Conservation (phyloP, 2,888 invertebrate species). For the Odontocolon sp. region DNA sequence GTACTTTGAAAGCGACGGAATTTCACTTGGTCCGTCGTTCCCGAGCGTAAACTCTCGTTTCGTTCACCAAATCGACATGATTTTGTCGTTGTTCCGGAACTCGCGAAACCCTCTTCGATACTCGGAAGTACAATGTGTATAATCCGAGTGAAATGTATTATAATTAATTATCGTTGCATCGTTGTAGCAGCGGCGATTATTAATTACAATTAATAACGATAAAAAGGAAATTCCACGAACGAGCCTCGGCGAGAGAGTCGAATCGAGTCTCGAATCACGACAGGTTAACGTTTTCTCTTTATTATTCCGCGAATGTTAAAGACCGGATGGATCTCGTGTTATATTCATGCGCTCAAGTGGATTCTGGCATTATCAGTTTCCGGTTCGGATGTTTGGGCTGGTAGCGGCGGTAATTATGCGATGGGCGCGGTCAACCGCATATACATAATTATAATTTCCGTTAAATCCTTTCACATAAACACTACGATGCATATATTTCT, state of each 20-base stretch:
- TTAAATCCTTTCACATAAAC: constrained; percentile 3
- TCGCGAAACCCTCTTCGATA: too few species aligned
- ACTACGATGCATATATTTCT: background rate
- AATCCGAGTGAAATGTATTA: background rate
- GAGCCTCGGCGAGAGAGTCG: background rate
- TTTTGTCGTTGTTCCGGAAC: too few species aligned
- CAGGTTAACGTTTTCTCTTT: background rate
- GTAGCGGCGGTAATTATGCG: too few species aligned
- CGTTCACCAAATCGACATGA: too few species aligned
- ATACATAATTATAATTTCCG: constrained; percentile 19
- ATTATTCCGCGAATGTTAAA: background rate
- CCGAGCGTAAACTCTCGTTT: too few species aligned
- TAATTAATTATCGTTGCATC: background rate
- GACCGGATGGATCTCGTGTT: background rate
- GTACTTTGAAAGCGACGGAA: background rate
- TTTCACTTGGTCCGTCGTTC: background rate
- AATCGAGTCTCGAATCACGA: background rate
- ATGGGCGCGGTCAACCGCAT: background rate
- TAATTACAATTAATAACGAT: background rate
- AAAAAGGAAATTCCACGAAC: background rate
- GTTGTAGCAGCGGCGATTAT: background rate
- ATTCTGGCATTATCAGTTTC: constrained; percentile 1
- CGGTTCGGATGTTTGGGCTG: background rate
- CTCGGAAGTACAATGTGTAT: too few species aligned
- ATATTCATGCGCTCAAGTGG: too few species aligned